These are phyloP conservation scores for Herminia tarsipennalis DNA, from an alignment of 2,888 invertebrate genomes.

Conservation along the genomic window DNA sequence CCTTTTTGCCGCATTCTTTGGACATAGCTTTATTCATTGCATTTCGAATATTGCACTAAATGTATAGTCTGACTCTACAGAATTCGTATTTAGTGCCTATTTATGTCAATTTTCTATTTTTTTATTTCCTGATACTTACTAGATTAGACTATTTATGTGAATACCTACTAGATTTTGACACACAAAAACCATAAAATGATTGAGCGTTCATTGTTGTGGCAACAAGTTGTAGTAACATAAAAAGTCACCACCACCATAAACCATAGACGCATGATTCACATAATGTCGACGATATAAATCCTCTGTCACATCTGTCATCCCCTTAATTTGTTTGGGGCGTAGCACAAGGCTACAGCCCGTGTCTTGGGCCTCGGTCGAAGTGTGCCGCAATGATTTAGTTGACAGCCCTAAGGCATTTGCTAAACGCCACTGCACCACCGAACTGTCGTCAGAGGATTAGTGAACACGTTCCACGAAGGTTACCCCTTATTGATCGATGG, in stretches of 20 bases:
- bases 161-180: background rate
- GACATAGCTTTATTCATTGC: too few species aligned
- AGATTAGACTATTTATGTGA: too few species aligned
- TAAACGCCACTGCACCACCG: slow-evolving; percentile 49
- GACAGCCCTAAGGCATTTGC: slow-evolving; percentile 37
- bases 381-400: slow-evolving; percentile 47
- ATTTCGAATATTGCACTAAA: too few species aligned
- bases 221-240: slow-evolving; percentile 33
- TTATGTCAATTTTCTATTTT: too few species aligned
- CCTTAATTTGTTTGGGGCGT: slow-evolving; percentile 64
- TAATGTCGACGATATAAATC: slow-evolving; percentile 78
- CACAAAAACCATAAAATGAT: slow-evolving; percentile 8
- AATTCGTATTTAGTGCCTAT: too few species aligned
- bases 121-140: too few species aligned
- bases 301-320: slow-evolving; percentile 77
- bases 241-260: slow-evolving; percentile 52
- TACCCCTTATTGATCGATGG: slow-evolving; percentile 61
- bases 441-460: slow-evolving; percentile 71
- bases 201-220: slow-evolving; percentile 27
- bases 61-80: too few species aligned
- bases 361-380: background rate
- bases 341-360: slow-evolving; percentile 50
- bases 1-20: too few species aligned
- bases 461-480: slow-evolving; percentile 76
- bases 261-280: slow-evolving; percentile 51